Evolutionary conservation across 2,888 invertebrate genomes (phyloP).

Genomic region (Limnephilus lunatus): DNA sequence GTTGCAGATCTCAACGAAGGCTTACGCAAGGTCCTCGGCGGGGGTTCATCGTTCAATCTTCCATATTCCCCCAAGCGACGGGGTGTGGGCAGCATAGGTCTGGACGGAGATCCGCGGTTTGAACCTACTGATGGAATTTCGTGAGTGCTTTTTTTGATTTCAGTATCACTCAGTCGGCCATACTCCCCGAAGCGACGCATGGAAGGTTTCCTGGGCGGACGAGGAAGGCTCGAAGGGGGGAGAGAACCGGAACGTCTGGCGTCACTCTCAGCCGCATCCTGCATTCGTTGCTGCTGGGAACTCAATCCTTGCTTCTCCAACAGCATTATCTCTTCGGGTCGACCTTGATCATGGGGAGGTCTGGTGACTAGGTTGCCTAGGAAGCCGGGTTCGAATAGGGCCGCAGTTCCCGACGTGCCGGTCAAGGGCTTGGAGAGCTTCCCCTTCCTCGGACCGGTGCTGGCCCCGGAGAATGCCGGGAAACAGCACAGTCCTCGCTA

Average conservation of each 20-base stretch:
- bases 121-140: slow-evolving; percentile 71
- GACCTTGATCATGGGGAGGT: slow-evolving; percentile 71
- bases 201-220: slow-evolving; percentile 81
- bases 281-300: slow-evolving; percentile 85
- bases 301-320: slow-evolving; percentile 87
- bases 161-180: slow-evolving; percentile 79
- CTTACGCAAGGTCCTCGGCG: slow-evolving; percentile 70
- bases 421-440: slow-evolving; percentile 85
- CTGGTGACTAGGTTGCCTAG: slow-evolving; percentile 74
- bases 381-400: slow-evolving; percentile 67
- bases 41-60: slow-evolving; percentile 75
- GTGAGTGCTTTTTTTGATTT: slow-evolving; percentile 73
- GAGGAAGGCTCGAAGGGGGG: slow-evolving; percentile 84
- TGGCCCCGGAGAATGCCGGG: slow-evolving; percentile 88
- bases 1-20: slow-evolving; percentile 69
- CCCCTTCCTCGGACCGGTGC: slow-evolving; percentile 86
- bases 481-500: slow-evolving; percentile 92
- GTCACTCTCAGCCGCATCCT: slow-evolving; percentile 71
- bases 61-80: slow-evolving; percentile 79
- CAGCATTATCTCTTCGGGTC: slow-evolving; percentile 84
- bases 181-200: slow-evolving; percentile 80
- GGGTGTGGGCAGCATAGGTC: slow-evolving; percentile 75
- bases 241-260: slow-evolving; percentile 77
- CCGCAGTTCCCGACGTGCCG: slow-evolving; percentile 67
- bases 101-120: slow-evolving; percentile 72